phyloP scores from a whole-genome alignment of 2,113 vertebrate species.

The Gasterosteus aculeatus region DNA sequence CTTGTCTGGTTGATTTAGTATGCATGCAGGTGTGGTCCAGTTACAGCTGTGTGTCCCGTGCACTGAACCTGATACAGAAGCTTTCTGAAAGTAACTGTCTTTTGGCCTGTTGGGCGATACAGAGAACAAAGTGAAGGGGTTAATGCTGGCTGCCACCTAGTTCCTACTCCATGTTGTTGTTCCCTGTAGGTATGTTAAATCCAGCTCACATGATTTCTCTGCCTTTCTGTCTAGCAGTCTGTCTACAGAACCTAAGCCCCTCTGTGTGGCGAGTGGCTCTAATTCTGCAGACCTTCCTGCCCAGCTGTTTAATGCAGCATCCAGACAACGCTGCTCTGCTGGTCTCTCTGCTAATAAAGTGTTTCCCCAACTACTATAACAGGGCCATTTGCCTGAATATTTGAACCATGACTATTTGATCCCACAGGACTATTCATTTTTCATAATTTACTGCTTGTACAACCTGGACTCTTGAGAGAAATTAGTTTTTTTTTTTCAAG shows the following conservation, averaged over 20 bases:
- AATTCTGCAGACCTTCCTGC: conserved; percentile 30
- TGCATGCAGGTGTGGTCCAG: background rate
- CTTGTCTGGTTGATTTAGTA: conserved; percentile 1
- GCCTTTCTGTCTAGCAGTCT: conserved; percentile 42
- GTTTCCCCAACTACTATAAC: background rate
- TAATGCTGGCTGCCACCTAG: background rate
- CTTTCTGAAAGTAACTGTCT: conserved; percentile 42
- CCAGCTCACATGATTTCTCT: conserved; percentile 65
- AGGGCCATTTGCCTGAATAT: too few species aligned
- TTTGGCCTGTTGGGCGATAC: conserved; percentile 29
- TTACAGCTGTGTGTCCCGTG: conserved; percentile 7
- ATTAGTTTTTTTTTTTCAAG: background rate
- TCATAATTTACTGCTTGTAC: too few species aligned
- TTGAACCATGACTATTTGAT: too few species aligned
- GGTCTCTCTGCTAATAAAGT: background rate
- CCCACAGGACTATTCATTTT: too few species aligned
- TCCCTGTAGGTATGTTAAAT: conserved; percentile 60
- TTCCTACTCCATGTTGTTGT: conserved; percentile 24
- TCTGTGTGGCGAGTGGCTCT: conserved; percentile 31
- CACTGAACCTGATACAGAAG: conserved; percentile 22
- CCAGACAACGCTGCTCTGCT: conserved; percentile 7
- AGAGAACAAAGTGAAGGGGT: conserved; percentile 20
- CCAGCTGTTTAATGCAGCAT: conserved; percentile 7
- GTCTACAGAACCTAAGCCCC: conserved; percentile 44
- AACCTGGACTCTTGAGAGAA: background rate